These are phyloP conservation scores for Lipophrys pholis DNA, from an alignment of 2,113 vertebrate genomes.

Conservation along the genomic window DNA sequence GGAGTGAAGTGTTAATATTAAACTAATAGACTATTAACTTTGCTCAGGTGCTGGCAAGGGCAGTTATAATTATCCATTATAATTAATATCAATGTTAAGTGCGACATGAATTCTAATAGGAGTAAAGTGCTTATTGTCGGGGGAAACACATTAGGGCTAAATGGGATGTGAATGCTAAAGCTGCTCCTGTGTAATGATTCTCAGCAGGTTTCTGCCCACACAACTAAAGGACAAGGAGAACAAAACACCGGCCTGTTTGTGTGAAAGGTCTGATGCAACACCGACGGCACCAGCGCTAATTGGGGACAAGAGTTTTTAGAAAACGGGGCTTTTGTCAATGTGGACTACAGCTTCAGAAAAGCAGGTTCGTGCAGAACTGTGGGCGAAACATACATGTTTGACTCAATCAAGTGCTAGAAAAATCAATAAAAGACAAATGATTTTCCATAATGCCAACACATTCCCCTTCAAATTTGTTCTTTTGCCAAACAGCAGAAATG, in stretches of 20 bases:
- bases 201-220: slow-evolving; percentile 36
- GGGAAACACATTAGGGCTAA: slow-evolving; percentile 57
- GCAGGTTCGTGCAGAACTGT: not conserved
- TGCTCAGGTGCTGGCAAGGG: slow-evolving; percentile 54
- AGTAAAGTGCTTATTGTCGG: slow-evolving; percentile 49
- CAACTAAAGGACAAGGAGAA: slow-evolving; percentile 27
- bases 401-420: not conserved
- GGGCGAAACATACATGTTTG: not conserved
- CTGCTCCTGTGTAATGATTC: slow-evolving; percentile 35
- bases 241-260: slow-evolving; percentile 17
- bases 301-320: slow-evolving; percentile 16
- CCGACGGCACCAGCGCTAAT: slow-evolving; percentile 18
- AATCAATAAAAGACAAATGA: not conserved
- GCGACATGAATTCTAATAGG: slow-evolving; percentile 56
- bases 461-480: slow-evolving; percentile 3
- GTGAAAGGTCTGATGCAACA: slow-evolving; percentile 1
- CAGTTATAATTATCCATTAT: slow-evolving; percentile 53
- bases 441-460: not conserved
- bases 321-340: slow-evolving; percentile 2
- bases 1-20: slow-evolving; percentile 53
- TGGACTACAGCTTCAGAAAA: slow-evolving; percentile 1
- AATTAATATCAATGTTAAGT: slow-evolving; percentile 65
- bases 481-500: slow-evolving; percentile 14
- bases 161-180: slow-evolving; percentile 50
- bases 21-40: slow-evolving; percentile 60